Percentiles rank a stretch among this genome's conserved stretches.
phyloP scores from a whole-genome alignment of 2,797 vertebrate species.

The Rhinella marina region DNA sequence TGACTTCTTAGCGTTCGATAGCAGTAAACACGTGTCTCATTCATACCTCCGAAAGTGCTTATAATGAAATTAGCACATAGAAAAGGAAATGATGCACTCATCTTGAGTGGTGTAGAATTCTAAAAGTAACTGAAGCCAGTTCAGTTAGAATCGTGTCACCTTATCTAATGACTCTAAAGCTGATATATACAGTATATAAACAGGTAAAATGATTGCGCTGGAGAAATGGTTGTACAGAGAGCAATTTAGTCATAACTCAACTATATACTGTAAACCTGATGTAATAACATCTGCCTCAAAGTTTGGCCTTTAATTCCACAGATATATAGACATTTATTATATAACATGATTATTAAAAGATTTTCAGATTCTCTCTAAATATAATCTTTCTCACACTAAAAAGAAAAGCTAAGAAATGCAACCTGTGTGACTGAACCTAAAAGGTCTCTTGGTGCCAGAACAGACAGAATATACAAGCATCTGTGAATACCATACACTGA shows the following conservation, averaged over 20 bases:
- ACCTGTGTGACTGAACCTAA: too few species aligned
- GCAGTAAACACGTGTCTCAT: conserved; percentile 19
- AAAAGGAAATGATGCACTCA: conserved; percentile 5
- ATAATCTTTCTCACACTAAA: not conserved
- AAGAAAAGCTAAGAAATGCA: not conserved
- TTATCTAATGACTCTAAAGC: not conserved
- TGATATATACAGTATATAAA: not conserved
- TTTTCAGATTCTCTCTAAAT: not conserved
- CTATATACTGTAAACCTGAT: not conserved
- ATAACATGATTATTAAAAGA: conserved; percentile 7
- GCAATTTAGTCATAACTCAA: not conserved
- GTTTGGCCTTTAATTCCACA: not conserved
- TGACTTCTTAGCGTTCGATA: conserved; percentile 3
- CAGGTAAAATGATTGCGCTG: not conserved
- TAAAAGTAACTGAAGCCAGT: not conserved
- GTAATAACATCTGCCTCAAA: conserved; percentile 13
- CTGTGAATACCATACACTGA: too few species aligned
- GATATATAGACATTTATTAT: not conserved
- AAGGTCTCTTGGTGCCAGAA: too few species aligned
- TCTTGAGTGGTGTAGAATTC: not conserved
- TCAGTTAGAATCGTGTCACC: conserved; percentile 22
- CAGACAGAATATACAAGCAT: too few species aligned
- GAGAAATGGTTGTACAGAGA: conserved; percentile 24
- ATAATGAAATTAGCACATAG: conserved; percentile 15
- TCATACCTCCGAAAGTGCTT: conserved; percentile 29